Conservation (phyloP, 2,113 vertebrate species). For the Nibea coibor region DNA sequence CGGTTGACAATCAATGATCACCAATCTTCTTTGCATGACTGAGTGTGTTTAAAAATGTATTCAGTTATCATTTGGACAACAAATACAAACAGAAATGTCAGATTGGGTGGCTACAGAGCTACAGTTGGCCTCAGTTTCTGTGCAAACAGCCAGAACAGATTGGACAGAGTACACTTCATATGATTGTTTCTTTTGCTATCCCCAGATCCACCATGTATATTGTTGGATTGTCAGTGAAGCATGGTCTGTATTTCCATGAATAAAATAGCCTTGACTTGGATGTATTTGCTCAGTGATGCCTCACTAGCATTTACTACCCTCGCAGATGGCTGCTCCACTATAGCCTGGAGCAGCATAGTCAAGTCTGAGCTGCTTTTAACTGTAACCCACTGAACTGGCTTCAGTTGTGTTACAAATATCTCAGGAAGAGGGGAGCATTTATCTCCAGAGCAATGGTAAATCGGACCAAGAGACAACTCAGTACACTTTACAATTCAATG, state of each 20-base stretch:
- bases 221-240: conserved; percentile 63
- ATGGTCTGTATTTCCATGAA: conserved; percentile 74
- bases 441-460: conserved; percentile 23
- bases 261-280: conserved; percentile 78
- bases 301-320: conserved; percentile 80
- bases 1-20: background rate
- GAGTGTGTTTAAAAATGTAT: background rate
- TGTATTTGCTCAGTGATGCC: conserved; percentile 82
- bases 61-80: background rate
- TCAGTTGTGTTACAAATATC: conserved; percentile 68
- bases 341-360: conserved; percentile 73
- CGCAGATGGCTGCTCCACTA: conserved; percentile 72
- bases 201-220: conserved; percentile 40
- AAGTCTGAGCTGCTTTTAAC: conserved; percentile 71
- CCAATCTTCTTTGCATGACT: background rate
- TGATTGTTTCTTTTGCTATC: conserved; percentile 24
- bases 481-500: background rate
- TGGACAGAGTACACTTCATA: conserved; percentile 8
- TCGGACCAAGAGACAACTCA: conserved; percentile 29
- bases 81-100: conserved; percentile 9
- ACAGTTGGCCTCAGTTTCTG: conserved; percentile 14
- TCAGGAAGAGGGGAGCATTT: conserved; percentile 40
- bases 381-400: conserved; percentile 67
- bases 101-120: background rate
- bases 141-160: conserved; percentile 15